Conservation (phyloP, 2,113 vertebrate species). For the Cariama cristata region DNA sequence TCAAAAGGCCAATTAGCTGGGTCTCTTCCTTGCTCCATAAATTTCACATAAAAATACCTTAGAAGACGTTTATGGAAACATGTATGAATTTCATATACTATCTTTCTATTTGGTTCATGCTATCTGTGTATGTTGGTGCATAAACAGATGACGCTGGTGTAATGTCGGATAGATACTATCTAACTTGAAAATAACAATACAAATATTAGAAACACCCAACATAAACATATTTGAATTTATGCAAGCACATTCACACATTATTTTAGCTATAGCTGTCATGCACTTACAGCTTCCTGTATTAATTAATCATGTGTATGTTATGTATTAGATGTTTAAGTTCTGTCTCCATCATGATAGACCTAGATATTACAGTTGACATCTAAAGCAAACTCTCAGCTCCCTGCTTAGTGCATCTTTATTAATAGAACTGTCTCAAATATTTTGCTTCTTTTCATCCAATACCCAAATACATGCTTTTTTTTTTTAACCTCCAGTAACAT, state of each 20-base stretch:
- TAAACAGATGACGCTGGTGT: not conserved
- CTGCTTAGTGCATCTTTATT: not conserved
- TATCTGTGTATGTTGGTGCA: not conserved
- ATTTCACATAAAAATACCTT: conserved; percentile 29
- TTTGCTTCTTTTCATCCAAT: not conserved
- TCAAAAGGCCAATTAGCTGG: not conserved
- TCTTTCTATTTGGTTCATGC: not conserved
- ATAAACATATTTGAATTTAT: not conserved
- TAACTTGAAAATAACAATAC: not conserved
- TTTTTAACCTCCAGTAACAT: not conserved
- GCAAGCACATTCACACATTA: not conserved
- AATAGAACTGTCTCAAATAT: not conserved
- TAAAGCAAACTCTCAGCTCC: not conserved
- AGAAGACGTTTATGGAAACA: not conserved
- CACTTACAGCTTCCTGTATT: not conserved
- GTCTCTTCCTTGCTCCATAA: not conserved
- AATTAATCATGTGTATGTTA: not conserved
- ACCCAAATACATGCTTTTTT: not conserved
- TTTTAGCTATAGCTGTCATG: not conserved
- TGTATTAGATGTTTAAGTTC: not conserved
- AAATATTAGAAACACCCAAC: not conserved
- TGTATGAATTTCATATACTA: not conserved
- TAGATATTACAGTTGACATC: not conserved
- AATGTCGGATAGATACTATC: not conserved
- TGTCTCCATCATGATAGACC: not conserved